These are phyloP conservation scores for Marmota monax DNA, from an alignment of 2,113 vertebrate genomes.

Conservation along the genomic window DNA sequence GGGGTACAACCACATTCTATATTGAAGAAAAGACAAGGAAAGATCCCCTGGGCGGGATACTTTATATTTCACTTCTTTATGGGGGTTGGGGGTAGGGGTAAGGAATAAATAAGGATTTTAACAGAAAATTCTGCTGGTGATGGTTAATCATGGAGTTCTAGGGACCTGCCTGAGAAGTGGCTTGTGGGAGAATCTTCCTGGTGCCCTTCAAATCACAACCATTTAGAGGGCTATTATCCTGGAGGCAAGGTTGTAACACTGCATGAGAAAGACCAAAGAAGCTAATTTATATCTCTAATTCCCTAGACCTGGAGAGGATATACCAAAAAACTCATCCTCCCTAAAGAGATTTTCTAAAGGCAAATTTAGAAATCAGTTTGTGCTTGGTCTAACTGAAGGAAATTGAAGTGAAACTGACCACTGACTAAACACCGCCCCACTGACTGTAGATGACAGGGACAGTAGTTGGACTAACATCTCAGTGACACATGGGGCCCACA, in stretches of 20 bases:
- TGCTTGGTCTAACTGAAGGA: background rate
- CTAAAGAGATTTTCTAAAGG: constrained; percentile 45
- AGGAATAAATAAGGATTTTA: background rate
- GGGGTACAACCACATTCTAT: background rate
- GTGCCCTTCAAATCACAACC: constrained; percentile 51
- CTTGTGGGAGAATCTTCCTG: background rate
- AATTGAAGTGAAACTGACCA: background rate
- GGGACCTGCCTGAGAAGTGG: background rate
- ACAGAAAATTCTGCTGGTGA: background rate
- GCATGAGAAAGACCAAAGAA: constrained; percentile 47
- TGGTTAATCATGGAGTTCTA: background rate
- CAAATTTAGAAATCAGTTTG: constrained; percentile 51
- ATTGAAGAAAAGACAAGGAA: constrained; percentile 45
- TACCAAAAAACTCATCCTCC: background rate
- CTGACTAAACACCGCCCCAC: background rate
- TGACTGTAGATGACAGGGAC: background rate
- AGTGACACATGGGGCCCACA: background rate
- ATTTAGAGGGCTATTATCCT: constrained; percentile 34
- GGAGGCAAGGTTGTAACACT: constrained; percentile 13
- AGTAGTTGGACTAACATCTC: background rate
- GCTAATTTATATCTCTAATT: constrained; percentile 43
- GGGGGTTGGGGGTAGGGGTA: background rate
- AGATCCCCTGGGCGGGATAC: background rate
- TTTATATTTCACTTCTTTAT: background rate
- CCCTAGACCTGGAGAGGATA: constrained; percentile 11